Percentiles rank a stretch among this genome's conserved stretches.
phyloP scores from a whole-genome alignment of 2,797 vertebrate genomes.

The Masticophis lateralis region DNA sequence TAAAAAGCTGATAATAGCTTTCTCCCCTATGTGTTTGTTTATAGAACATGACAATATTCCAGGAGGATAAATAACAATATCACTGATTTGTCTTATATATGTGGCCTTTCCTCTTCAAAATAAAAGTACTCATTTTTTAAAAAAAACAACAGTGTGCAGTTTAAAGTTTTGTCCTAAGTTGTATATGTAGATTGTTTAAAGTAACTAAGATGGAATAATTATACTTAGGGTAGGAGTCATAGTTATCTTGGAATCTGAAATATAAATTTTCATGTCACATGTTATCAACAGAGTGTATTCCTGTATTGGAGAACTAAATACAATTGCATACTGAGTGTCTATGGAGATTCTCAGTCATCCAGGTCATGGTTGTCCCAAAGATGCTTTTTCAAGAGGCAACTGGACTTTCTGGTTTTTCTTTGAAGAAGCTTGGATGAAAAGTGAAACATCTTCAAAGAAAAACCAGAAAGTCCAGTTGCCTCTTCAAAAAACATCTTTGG shows the following conservation, averaged over 20 bases:
- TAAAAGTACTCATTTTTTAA: background rate
- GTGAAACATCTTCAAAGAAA: too few species aligned
- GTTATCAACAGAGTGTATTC: slow-evolving; percentile 24
- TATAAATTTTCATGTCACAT: slow-evolving; percentile 62
- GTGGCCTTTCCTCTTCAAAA: background rate
- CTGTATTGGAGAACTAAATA: slow-evolving; percentile 39
- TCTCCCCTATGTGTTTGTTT: background rate
- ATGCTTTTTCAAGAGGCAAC: too few species aligned
- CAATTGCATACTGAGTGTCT: background rate
- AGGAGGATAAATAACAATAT: background rate
- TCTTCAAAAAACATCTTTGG: background rate
- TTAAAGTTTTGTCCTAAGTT: background rate
- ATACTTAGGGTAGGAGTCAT: background rate
- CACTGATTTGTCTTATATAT: background rate
- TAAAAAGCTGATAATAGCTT: background rate
- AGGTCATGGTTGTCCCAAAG: too few species aligned
- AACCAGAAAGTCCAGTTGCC: too few species aligned
- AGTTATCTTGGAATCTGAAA: slow-evolving; percentile 9
- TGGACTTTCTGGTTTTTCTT: too few species aligned
- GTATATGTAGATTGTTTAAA: background rate
- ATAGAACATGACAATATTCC: background rate
- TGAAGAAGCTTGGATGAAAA: too few species aligned
- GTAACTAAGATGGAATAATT: background rate
- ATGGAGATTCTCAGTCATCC: too few species aligned
- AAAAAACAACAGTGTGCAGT: background rate